Evolutionary conservation across 2,888 invertebrate species (phyloP), one percentile per base, ranked within the genome.

Genomic region (Metellina segmentata): DNA sequence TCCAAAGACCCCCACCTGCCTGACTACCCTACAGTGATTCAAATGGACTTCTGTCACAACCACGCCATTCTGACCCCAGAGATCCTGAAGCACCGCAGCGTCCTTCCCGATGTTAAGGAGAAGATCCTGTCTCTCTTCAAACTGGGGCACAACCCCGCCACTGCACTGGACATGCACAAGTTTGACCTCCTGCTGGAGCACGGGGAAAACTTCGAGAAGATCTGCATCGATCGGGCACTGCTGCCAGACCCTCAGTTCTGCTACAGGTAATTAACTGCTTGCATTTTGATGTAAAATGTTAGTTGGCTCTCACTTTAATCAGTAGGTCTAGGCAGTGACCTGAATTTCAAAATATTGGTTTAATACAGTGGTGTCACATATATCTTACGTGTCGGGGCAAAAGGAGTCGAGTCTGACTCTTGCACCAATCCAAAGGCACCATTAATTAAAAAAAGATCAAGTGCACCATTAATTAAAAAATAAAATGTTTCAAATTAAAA

Each of bases 151-250:
- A 92, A 92, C 34, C 92, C 92, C 71, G 70, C 85, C 13, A 92
- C 92, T 48, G 92, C 92, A 11, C 51, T 92, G n/a, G 92, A 92
- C 48, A 92, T 92, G 92, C 92, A 92, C n/a, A 89, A 89, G n/a
- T 92, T 89, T 71, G 92, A 92, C 13, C 49, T 92, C 7, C 72
- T 88, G 19, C 20, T 92, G 48, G 92, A 92, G 72, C 85, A 92
- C 82, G 92, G 92, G 0, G 92, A 92, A n/a, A 92, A 92, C 77
- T 92, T 88, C 69, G 83, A 89, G 20, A 89, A 89, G 11, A 86
- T 92, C 5, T 85, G 77, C 49, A 81, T 81, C 48, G 92, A 92
- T 61, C 74, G 92, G 53, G 92, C 92, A 4, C 48, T 92, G 20
- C 51, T 92, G 16, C 92, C 92, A 6, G 92, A 92, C 71, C 89